A percentile compares a stretch with the other conserved stretches of the same genome.
phyloP scores from a whole-genome alignment of 2,113 vertebrate genomes.

The Hemichromis elongatus region DNA sequence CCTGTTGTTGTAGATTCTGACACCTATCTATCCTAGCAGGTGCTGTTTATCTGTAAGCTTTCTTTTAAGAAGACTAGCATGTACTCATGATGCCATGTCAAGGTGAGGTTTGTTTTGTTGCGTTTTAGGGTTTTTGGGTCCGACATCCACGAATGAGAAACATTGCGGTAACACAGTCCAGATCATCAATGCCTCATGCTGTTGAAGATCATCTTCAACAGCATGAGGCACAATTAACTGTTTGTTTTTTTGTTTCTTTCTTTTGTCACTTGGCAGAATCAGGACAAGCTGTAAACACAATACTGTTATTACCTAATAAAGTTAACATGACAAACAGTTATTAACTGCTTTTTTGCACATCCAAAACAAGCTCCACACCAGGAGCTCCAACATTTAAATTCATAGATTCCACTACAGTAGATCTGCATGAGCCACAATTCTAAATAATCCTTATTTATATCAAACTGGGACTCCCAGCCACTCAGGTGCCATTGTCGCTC shows the following conservation, averaged over 20 bases:
- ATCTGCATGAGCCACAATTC: neutral
- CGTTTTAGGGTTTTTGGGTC: neutral
- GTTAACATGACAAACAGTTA: neutral
- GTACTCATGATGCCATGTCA: neutral
- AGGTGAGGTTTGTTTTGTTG: neutral
- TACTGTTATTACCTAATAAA: neutral
- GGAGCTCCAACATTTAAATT: neutral
- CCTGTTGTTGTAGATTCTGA: neutral
- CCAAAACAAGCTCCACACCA: neutral
- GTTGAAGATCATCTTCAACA: too few species aligned
- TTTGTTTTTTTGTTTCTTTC: neutral
- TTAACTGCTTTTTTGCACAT: neutral
- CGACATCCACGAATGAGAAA: neutral
- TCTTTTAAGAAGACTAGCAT: neutral
- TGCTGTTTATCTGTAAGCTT: neutral
- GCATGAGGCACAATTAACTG: neutral
- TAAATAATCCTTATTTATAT: neutral
- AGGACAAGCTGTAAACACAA: neutral
- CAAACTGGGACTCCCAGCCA: neutral
- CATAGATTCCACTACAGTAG: neutral
- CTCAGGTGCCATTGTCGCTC: neutral
- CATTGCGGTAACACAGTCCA: neutral
- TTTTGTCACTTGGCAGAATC: neutral
- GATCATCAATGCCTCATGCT: too few species aligned
- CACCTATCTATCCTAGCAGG: neutral